A percentile compares a stretch with the other conserved stretches of the same genome.
phyloP scores from a whole-genome alignment of 2,888 invertebrate genomes.

The Luperina testacea region DNA sequence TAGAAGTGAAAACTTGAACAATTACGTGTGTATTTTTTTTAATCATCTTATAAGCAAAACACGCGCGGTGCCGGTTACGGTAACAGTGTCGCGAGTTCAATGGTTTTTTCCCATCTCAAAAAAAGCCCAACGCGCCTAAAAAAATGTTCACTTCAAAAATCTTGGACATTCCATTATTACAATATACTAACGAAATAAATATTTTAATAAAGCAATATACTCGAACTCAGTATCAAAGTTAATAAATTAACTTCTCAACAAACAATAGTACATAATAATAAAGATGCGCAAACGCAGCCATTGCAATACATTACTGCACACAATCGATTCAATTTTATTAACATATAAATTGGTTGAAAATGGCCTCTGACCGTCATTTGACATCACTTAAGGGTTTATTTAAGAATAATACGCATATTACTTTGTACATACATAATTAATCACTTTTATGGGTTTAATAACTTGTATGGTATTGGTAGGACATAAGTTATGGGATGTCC shows the following conservation, averaged over 20 bases:
- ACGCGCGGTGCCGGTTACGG: too few species aligned
- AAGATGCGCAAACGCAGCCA: constrained; percentile 66
- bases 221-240: constrained; percentile 35
- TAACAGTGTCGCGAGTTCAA: too few species aligned
- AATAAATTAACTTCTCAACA: constrained; percentile 60
- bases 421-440: constrained; percentile 53
- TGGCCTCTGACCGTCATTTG: constrained; percentile 67
- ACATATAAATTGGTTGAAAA: constrained; percentile 79
- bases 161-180: background rate
- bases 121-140: too few species aligned
- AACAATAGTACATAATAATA: constrained; percentile 67
- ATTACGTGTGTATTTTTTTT: too few species aligned
- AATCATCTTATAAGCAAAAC: too few species aligned
- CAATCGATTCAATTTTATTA: constrained; percentile 77
- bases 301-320: constrained; percentile 73
- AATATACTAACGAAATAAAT: constrained; percentile 10
- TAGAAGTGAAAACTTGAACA: too few species aligned
- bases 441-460: constrained; percentile 39
- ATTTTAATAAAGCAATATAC: constrained; percentile 29
- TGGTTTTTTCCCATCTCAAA: too few species aligned
- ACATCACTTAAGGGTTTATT: constrained; percentile 58
- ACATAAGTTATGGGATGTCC: constrained; percentile 9
- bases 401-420: constrained; percentile 53
- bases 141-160: too few species aligned
- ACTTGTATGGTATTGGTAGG: constrained; percentile 19